phyloP scores from a whole-genome alignment of 2,888 invertebrate species.

The Nymphalis urticae region DNA sequence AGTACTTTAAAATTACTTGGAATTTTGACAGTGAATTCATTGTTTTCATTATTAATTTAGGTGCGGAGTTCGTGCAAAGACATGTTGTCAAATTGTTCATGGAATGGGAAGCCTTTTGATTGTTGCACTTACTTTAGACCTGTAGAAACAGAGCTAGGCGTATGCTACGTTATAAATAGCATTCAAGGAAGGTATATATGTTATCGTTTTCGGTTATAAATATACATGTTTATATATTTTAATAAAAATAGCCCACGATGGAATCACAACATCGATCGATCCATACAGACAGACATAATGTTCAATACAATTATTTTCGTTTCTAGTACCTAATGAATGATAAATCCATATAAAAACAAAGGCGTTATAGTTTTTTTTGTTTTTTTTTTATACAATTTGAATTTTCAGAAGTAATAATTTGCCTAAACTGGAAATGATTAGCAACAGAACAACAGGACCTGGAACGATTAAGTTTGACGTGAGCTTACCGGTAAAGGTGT shows the following conservation, averaged over 20 bases:
- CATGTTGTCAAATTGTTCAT: conserved; percentile 81
- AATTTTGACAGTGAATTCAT: background rate
- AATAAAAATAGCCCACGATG: background rate
- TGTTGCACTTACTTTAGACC: conserved; percentile 85
- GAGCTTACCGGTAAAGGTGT: conserved; percentile 80
- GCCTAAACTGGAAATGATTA: conserved; percentile 81
- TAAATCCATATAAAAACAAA: too few species aligned
- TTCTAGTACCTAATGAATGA: too few species aligned
- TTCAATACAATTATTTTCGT: too few species aligned
- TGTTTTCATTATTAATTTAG: conserved; percentile 48
- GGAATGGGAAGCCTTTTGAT: conserved; percentile 83
- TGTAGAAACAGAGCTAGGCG: conserved; percentile 85
- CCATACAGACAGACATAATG: too few species aligned
- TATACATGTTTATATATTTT: background rate
- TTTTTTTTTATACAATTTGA: too few species aligned
- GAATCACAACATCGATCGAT: too few species aligned
- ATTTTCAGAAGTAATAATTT: conserved; percentile 63
- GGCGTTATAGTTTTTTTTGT: too few species aligned
- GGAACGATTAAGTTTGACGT: conserved; percentile 80
- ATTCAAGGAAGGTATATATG: conserved; percentile 76
- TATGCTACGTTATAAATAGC: conserved; percentile 85
- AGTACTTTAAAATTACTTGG: background rate
- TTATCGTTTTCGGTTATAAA: conserved; percentile 1
- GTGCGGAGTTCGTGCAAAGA: conserved; percentile 82
- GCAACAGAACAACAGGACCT: conserved; percentile 84